Percentiles rank a stretch among this genome's conserved stretches.
Evolutionary conservation across 2,113 vertebrate genomes (phyloP).

Genomic region (Rhynchomys soricoides): DNA sequence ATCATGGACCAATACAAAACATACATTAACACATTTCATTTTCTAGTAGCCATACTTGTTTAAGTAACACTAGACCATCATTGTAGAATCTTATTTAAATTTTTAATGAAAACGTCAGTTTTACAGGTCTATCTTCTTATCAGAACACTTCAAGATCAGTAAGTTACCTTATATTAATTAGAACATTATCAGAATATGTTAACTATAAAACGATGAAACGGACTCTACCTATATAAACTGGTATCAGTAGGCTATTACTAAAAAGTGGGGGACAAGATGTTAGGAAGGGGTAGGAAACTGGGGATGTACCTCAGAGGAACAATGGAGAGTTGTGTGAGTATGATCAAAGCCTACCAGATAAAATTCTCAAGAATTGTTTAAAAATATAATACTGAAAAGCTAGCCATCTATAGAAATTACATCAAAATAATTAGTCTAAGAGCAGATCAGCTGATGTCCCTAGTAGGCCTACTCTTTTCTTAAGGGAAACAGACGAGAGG

Average conservation of each 20-base stretch:
- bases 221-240: not conserved
- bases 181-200: not conserved
- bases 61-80: not conserved
- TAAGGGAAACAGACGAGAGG: not conserved
- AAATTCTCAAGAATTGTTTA: not conserved
- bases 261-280: not conserved
- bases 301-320: not conserved
- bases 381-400: not conserved
- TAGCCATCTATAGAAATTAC: not conserved
- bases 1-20: not conserved
- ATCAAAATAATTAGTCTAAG: not conserved
- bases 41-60: not conserved
- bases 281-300: not conserved
- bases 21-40: not conserved
- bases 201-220: not conserved
- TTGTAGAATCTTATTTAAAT: slow-evolving; percentile 36
- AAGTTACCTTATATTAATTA: not conserved
- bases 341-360: not conserved
- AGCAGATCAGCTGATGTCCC: not conserved
- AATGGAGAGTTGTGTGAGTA: not conserved
- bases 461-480: not conserved
- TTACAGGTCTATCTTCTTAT: slow-evolving; percentile 13
- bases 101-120: slow-evolving; percentile 5
- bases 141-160: not conserved
- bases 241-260: not conserved